Evolutionary conservation across 2,888 invertebrate species (phyloP).

Genomic region (Drosophila mulleri): DNA sequence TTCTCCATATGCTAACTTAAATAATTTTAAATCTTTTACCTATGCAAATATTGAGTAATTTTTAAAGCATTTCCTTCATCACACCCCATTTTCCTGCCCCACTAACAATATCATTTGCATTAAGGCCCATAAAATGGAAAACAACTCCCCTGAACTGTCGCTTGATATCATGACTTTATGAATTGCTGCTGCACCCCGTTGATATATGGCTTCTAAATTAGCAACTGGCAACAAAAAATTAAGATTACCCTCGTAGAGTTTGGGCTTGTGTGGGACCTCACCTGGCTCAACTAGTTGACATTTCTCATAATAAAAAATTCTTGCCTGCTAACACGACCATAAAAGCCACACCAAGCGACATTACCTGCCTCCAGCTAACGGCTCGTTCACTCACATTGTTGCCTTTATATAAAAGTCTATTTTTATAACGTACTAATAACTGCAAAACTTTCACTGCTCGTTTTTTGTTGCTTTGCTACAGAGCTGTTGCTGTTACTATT

Average conservation of each 20-base stretch:
- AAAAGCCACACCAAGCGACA: slow-evolving; percentile 66
- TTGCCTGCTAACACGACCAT: slow-evolving; percentile 65
- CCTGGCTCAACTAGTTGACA: slow-evolving; percentile 57
- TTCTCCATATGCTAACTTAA: not conserved
- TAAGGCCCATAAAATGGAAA: slow-evolving; percentile 13
- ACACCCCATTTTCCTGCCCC: not conserved
- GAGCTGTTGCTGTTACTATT: slow-evolving; percentile 17
- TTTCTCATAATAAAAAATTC: slow-evolving; percentile 52
- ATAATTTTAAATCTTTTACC: not conserved
- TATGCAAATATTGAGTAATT: not conserved
- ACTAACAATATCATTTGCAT: slow-evolving; percentile 1
- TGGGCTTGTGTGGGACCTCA: slow-evolving; percentile 9
- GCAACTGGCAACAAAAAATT: slow-evolving; percentile 37
- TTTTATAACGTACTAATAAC: slow-evolving; percentile 80
- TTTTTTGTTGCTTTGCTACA: slow-evolving; percentile 49
- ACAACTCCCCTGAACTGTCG: slow-evolving; percentile 3
- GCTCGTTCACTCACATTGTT: not conserved
- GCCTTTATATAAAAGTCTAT: slow-evolving; percentile 48
- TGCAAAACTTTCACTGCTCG: slow-evolving; percentile 80
- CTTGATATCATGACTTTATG: slow-evolving; percentile 30
- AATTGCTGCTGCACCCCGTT: slow-evolving; percentile 44
- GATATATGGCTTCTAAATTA: slow-evolving; percentile 59
- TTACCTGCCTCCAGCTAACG: slow-evolving; percentile 3
- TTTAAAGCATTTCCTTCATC: not conserved
- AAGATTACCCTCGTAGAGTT: slow-evolving; percentile 36